Base-by-base conservation (phyloP, 2,888 invertebrate genomes). In the Iphiclides podalirius region DNA sequence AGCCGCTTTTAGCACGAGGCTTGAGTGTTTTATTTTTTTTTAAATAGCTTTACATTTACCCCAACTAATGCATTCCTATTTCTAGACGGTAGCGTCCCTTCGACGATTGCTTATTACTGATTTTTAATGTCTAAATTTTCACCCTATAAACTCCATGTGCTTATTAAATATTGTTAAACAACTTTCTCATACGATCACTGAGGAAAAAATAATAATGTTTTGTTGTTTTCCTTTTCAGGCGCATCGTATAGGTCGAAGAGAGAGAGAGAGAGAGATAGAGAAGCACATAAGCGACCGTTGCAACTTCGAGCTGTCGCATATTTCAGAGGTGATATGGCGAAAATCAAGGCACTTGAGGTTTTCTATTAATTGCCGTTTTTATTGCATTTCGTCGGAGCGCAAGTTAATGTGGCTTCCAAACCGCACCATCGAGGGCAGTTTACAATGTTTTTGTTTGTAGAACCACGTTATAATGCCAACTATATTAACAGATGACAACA, bases 331-430 rank as follows among this genome's bases (percentile, higher is more conserved):
- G 60, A 64, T 72, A 83, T 65, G 76, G 70, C 72, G 70, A 69
- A 64, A 76, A 79, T 81, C 82, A 75, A 57, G 61, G 61, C 54
- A 58, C 55, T 78, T 79, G 83, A 81, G 75, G 73, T 79, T 75
- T 67, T 76, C 78, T 81, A 84, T 84, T 83, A 81, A 83, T 81
- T 81, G 74, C 47, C 64, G 48, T 72, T 71, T 82, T 84, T 80
- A 85, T 71, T 74, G 63, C 64, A 66, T 70, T 71, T 76, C 72
- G 70, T 70, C 68, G 67, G 72, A 72, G 66, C 63, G 57, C 66
- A 52, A 54, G 66, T 63, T 67, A 71, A 72, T 67, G 68, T 68
- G 65, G 64, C 70, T 72, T 75, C 60, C 60, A 72, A 68, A 70
- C 64, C 59, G 61, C 66, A 68, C 70, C 75, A 70, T 73, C 71